phyloP scores from a whole-genome alignment of 2,797 vertebrate genomes.

The Hypotaenidia okinawae region DNA sequence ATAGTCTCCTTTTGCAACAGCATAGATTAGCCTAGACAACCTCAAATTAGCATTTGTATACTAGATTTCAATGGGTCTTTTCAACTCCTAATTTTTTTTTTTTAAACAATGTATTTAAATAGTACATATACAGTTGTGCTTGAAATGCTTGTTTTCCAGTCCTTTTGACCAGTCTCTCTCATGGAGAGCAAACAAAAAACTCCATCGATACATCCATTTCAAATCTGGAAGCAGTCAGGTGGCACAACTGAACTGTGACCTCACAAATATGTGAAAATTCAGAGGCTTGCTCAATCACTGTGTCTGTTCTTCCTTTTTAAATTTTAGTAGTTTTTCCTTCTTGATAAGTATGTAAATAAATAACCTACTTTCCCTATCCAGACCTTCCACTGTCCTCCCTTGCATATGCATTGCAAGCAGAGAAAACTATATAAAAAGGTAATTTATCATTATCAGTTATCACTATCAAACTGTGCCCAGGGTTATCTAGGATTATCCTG shows the following conservation, averaged over 20 bases:
- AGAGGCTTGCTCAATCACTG: background rate
- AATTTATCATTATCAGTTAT: background rate
- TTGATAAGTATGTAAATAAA: background rate
- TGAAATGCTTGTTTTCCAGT: background rate
- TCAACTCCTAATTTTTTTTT: background rate
- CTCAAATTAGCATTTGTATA: background rate
- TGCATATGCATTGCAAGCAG: background rate
- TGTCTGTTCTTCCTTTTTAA: background rate
- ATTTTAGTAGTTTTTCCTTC: background rate
- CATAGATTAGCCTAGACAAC: background rate
- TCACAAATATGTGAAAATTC: background rate
- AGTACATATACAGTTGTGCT: fast-evolving
- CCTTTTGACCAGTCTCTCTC: background rate
- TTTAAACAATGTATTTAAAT: background rate
- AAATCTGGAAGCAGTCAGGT: background rate
- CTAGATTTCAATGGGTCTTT: background rate
- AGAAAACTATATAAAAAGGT: background rate
- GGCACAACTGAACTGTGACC: background rate
- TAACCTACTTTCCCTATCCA: background rate
- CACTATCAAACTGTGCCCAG: background rate
- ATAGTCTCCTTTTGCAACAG: background rate
- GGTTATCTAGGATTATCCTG: background rate
- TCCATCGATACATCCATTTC: background rate
- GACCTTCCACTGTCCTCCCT: background rate
- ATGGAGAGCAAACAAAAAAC: background rate